Evolutionary conservation across 2,113 vertebrate species (phyloP).

Genomic region (Henicopernis longicauda): DNA sequence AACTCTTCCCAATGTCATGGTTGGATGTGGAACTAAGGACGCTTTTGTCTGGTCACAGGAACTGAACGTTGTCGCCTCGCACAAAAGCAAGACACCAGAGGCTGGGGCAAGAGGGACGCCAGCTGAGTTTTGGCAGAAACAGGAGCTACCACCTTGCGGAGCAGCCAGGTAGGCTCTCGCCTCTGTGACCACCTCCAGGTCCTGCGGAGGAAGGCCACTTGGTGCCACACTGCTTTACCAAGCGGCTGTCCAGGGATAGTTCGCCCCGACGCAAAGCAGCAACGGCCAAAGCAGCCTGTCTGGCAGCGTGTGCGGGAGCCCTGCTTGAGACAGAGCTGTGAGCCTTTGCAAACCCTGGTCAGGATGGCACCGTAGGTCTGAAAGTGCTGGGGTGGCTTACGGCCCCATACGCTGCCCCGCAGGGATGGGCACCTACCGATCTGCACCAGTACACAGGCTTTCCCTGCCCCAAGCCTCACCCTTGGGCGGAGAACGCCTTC

Average conservation of each 20-base stretch:
- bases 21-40: neutral
- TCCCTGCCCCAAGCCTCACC: neutral
- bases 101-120: neutral
- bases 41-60: neutral
- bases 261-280: neutral
- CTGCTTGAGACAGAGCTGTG: neutral
- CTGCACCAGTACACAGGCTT: neutral
- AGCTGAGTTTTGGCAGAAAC: neutral
- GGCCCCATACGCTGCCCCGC: neutral
- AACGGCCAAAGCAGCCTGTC: neutral
- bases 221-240: neutral
- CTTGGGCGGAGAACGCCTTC: neutral
- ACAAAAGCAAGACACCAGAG: neutral
- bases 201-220: neutral
- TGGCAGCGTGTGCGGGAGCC: neutral
- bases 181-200: neutral
- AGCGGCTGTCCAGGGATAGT: neutral
- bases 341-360: neutral
- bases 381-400: neutral
- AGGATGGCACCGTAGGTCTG: no score
- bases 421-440: accelerated
- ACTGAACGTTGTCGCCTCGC: neutral
- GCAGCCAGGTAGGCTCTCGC: neutral
- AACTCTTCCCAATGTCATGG: no score
- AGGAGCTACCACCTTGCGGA: neutral